phyloP scores from a whole-genome alignment of 2,113 vertebrate genomes.

The Canis aureus region DNA sequence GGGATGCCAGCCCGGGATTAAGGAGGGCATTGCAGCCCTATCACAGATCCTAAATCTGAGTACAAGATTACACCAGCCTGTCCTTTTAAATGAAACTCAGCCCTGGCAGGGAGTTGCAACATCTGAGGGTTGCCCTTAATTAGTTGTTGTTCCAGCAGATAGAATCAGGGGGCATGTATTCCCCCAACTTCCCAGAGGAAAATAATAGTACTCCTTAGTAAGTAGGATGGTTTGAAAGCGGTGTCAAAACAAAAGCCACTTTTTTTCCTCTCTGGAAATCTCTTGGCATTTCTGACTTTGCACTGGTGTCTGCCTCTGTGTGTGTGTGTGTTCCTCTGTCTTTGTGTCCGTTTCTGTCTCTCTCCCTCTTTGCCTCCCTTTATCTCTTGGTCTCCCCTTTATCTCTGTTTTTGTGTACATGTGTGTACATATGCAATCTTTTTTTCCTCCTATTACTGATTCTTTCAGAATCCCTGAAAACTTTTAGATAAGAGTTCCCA shows the following conservation, averaged over 20 bases:
- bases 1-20: not conserved
- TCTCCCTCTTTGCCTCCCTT: not conserved
- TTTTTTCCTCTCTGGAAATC: conserved; percentile 18
- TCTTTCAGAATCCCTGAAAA: conserved; percentile 10
- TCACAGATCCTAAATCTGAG: not conserved
- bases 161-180: conserved; percentile 41
- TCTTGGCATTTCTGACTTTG: conserved; percentile 44
- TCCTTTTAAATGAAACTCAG: conserved; percentile 21
- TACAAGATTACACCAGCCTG: not conserved
- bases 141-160: conserved; percentile 35
- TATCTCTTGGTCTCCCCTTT: not conserved
- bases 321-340: not conserved
- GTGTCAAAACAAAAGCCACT: conserved; percentile 74
- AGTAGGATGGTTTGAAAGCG: conserved; percentile 63
- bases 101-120: not conserved
- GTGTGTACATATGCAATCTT: not conserved
- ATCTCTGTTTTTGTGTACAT: not conserved
- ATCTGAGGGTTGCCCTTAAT: conserved; percentile 55
- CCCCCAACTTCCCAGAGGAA: conserved; percentile 56
- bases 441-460: not conserved
- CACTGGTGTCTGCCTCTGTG: not conserved
- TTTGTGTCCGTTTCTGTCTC: not conserved
- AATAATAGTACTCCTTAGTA: conserved; percentile 59
- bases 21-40: not conserved
- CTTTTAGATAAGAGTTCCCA: not conserved